These are phyloP conservation scores for Gobiocypris rarus DNA, from an alignment of 2,113 vertebrate genomes.

Conservation along the genomic window DNA sequence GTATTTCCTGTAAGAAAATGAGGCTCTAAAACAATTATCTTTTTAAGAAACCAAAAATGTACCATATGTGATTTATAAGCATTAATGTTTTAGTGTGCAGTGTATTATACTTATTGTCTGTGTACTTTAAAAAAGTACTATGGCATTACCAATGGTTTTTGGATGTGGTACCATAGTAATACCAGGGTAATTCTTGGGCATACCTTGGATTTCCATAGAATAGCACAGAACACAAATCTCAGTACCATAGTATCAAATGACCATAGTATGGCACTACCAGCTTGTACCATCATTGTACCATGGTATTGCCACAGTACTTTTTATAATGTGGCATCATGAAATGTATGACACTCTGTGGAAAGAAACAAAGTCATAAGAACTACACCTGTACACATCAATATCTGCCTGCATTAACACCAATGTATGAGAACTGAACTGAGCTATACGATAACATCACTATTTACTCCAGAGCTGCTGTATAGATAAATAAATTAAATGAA, in stretches of 20 bases:
- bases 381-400: neutral
- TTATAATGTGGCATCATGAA: neutral
- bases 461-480: no score
- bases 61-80: no score
- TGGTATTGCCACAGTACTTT: neutral
- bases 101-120: neutral
- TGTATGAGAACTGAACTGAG: no score
- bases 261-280: neutral
- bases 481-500: no score
- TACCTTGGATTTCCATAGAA: neutral
- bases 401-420: no score
- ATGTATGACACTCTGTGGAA: neutral
- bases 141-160: neutral
- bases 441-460: no score
- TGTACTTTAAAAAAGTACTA: neutral
- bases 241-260: neutral
- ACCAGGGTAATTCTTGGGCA: neutral
- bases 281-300: neutral
- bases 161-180: neutral
- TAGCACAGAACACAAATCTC: neutral
- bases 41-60: neutral
- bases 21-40: neutral
- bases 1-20: conserved; percentile 10
- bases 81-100: no score
- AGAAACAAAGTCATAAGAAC: neutral